A percentile compares a stretch with the other conserved stretches of the same genome.
These are phyloP conservation scores for Hoplostethus atlanticus DNA, from an alignment of 2,797 vertebrate species.

Conservation along the genomic window DNA sequence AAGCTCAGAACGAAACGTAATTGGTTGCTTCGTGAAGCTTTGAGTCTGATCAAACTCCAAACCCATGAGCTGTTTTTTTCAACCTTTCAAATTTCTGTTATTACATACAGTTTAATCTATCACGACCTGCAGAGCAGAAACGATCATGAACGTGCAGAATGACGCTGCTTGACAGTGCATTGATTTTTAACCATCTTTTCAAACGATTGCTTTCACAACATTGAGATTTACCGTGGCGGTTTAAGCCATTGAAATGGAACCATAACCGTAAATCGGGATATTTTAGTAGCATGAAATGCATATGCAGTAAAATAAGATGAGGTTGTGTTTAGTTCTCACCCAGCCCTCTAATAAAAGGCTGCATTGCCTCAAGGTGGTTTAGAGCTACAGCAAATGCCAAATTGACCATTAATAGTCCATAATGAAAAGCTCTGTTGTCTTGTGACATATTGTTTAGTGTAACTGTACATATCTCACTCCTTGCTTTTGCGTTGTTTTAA, in stretches of 20 bases:
- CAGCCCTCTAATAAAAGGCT: constrained; percentile 61
- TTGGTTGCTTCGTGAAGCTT: too few species aligned
- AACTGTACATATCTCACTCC: constrained; percentile 16
- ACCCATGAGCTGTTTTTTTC: background rate
- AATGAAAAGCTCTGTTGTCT: constrained; percentile 69
- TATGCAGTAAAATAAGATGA: constrained; percentile 64
- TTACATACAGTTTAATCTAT: constrained; percentile 23
- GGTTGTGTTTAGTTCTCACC: constrained; percentile 32
- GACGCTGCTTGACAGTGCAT: constrained; percentile 17
- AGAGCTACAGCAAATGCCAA: constrained; percentile 63
- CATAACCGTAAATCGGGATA: constrained; percentile 61
- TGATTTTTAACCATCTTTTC: constrained; percentile 42
- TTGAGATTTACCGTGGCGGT: constrained; percentile 52
- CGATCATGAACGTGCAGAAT: constrained; percentile 1
- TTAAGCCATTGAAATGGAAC: constrained; percentile 46
- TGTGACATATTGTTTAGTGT: constrained; percentile 46
- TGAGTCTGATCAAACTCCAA: constrained; percentile 11
- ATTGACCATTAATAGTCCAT: constrained; percentile 66
- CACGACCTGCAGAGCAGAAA: constrained; percentile 36
- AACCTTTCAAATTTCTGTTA: constrained; percentile 29
- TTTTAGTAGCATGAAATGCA: constrained; percentile 62
- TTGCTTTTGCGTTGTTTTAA: constrained; percentile 47
- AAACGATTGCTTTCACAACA: constrained; percentile 32
- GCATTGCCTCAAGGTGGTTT: constrained; percentile 59
- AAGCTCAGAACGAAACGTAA: too few species aligned